Evolutionary conservation across 2,888 invertebrate species (phyloP).

Genomic region (Trypoxylon attenuatum): DNA sequence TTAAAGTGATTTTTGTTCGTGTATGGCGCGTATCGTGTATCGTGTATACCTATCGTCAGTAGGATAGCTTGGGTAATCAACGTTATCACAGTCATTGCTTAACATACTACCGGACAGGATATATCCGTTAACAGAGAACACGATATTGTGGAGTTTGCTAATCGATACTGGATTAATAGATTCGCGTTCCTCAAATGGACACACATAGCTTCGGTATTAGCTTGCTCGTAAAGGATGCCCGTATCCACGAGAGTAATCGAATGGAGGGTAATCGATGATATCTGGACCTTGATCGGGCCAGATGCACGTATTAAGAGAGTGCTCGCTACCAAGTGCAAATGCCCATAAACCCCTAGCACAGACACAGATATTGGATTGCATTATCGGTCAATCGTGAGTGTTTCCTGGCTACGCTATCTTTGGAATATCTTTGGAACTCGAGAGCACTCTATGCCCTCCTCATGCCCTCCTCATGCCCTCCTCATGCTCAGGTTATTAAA

Average conservation of each 20-base stretch:
- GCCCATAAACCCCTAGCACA: too few species aligned
- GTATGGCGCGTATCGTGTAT: too few species aligned
- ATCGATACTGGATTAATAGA: constrained; percentile 51
- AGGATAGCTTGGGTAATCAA: too few species aligned
- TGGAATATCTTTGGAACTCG: too few species aligned
- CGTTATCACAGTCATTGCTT: constrained; percentile 14
- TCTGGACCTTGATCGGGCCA: constrained; percentile 10
- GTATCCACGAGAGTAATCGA: constrained; percentile 36
- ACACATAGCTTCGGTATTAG: constrained; percentile 27
- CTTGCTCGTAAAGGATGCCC: constrained; percentile 33
- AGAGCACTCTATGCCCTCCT: too few species aligned
- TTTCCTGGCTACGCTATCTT: too few species aligned
- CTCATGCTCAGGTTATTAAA: too few species aligned
- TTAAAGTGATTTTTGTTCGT: too few species aligned
- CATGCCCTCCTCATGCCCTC: too few species aligned
- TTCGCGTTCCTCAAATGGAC: constrained; percentile 43
- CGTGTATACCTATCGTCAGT: too few species aligned
- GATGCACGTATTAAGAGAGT: constrained; percentile 16
- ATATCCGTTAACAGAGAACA: constrained; percentile 20
- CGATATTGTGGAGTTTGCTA: constrained; percentile 27
- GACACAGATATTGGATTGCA: too few species aligned
- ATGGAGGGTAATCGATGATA: constrained; percentile 25
- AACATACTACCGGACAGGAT: constrained; percentile 18
- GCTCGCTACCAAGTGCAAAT: constrained; percentile 9
- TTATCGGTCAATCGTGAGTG: too few species aligned